phyloP scores from a whole-genome alignment of 2,797 vertebrate genomes.

The Rhynchotus rufescens region DNA sequence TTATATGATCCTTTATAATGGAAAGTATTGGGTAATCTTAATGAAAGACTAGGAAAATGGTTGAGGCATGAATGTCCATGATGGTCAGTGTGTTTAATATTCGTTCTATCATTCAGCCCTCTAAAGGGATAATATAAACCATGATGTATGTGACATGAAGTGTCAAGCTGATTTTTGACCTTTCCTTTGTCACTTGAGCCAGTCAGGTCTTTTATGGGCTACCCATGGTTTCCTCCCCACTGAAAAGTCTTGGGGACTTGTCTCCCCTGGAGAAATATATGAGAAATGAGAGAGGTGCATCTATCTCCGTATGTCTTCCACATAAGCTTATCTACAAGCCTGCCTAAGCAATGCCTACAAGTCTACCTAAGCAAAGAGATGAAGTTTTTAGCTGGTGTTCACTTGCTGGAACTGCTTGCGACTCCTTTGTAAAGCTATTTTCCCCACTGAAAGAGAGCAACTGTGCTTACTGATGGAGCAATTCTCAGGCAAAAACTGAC shows the following conservation, averaged over 20 bases:
- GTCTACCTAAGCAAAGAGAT: background rate
- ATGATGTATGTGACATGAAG: background rate
- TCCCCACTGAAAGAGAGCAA: background rate
- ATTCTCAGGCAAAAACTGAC: background rate
- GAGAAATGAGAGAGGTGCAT: background rate
- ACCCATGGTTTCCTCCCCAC: background rate
- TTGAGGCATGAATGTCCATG: constrained; percentile 26
- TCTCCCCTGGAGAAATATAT: background rate
- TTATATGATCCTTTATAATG: constrained; percentile 35
- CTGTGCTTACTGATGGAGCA: background rate
- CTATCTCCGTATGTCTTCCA: background rate
- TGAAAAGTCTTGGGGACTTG: background rate
- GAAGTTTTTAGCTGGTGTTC: background rate
- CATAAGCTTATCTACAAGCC: background rate
- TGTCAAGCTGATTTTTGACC: background rate
- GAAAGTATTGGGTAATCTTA: constrained; percentile 61
- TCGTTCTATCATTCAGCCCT: background rate
- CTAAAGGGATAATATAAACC: background rate
- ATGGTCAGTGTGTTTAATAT: constrained; percentile 38
- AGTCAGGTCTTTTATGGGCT: background rate
- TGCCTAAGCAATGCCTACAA: background rate
- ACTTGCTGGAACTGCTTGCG: no score
- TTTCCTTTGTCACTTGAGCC: background rate
- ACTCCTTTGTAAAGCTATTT: background rate
- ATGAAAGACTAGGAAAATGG: constrained; percentile 31